phyloP scores from a whole-genome alignment of 2,888 invertebrate species.

The Pyrochroa serraticornis region DNA sequence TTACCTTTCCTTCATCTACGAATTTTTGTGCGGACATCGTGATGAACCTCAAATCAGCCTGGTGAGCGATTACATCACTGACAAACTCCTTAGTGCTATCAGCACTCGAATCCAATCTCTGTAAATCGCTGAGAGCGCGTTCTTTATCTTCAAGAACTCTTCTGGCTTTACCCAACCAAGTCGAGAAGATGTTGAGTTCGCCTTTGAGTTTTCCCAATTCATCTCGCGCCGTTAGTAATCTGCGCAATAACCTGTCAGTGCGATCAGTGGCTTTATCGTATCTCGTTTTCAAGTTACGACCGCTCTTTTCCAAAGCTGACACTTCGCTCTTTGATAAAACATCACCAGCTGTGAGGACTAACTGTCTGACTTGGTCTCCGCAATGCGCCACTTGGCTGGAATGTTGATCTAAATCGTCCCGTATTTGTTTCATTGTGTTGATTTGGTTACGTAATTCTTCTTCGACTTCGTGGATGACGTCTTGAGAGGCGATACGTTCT shows the following conservation, averaged over 20 bases:
- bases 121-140: slow-evolving; percentile 77
- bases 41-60: slow-evolving; percentile 93
- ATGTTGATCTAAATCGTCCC: slow-evolving; percentile 88
- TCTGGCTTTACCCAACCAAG: slow-evolving; percentile 84
- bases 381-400: slow-evolving; percentile 83
- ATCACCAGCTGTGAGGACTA: slow-evolving; percentile 88
- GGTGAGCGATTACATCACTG: slow-evolving; percentile 92
- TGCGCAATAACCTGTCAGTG: slow-evolving; percentile 77
- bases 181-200: slow-evolving; percentile 80
- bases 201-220: slow-evolving; percentile 87
- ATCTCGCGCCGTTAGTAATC: slow-evolving; percentile 80
- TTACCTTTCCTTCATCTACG: slow-evolving; percentile 91
- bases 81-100: slow-evolving; percentile 89
- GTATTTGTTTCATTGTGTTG: slow-evolving; percentile 86
- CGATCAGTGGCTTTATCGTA: slow-evolving; percentile 84
- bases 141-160: slow-evolving; percentile 85
- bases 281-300: slow-evolving; percentile 80
- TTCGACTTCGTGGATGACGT: slow-evolving; percentile 84
- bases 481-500: slow-evolving; percentile 82
- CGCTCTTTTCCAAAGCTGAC: slow-evolving; percentile 83
- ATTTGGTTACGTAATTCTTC: slow-evolving; percentile 89
- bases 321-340: slow-evolving; percentile 93
- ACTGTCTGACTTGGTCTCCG: slow-evolving; percentile 87
- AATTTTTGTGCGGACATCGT: slow-evolving; percentile 97
- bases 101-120: slow-evolving; percentile 71